Evolutionary conservation across 2,113 vertebrate genomes (phyloP), one percentile per base, ranked within the genome.

Genomic region (Oncorhynchus nerka): DNA sequence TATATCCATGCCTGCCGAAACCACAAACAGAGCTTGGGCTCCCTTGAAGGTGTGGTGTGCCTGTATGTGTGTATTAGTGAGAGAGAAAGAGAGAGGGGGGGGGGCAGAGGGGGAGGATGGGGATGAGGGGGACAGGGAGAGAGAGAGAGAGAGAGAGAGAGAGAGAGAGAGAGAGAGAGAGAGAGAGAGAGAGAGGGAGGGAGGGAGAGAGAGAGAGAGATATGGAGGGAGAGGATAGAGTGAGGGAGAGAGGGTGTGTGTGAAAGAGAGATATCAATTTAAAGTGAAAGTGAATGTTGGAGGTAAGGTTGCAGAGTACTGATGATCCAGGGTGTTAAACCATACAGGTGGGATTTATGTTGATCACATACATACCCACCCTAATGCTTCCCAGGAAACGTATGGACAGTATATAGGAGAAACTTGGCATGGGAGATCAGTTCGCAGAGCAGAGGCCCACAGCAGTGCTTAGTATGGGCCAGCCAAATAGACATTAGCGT

Each of bases 401-500:
- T 62, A 66, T 34, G 70, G 77, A 75, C 68, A 82, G 77, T 28
- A 49, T 70, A 49, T 69, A 55, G 75, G 81, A 72, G 68, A 81
- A 70, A 73, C 75, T 76, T 84, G 82, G 83, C 85, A 76, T 73
- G 45, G 55, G 16, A n/a, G 68, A 70, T 73, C 49, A 20, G 20
- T 12, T 69, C 5, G 6, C 30, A 48, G 57, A 68, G 64, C 69
- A 57, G 57, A 71, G 9, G 64, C 76, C 34, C 32, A 45, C 72
- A 59, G 75, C 75, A 75, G 70, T 9, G 48, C 71, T 22, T 45
- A 68, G 49, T 3, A 55, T 55, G 66, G 71, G 62, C 57, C 66
- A 64, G 71, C 84, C 79, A 83, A 79, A 67, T 71, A 76, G 9
- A 77, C 79, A 86, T 88, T 84, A 87, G 79, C 81, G 78, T 86